Base-by-base conservation (phyloP, 2,113 vertebrate genomes). In the Noctilio leporinus region DNA sequence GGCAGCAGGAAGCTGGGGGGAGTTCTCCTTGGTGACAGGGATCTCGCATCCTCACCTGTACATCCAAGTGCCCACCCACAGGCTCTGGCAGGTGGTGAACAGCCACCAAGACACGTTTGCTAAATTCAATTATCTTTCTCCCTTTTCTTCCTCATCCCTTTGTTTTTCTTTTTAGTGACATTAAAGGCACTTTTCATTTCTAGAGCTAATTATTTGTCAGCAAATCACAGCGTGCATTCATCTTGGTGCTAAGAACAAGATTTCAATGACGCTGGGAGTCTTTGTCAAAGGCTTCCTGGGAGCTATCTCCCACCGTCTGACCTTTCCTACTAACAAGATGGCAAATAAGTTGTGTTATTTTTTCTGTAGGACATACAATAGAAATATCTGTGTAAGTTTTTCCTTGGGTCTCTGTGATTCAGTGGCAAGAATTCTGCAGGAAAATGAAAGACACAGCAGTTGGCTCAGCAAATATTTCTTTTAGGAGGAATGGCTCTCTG, bases 371-470 rank as follows among this genome's bases (percentile, higher is more conserved):
- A 22, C 40, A 47, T 59, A 88, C 8, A 95, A 51, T 12, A 92
- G 96, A 91, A 89, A 85, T 45, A 89, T 73, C 87, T 80, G 65
- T 94, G 57, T 45, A 90, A 40, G 59, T 30, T 96, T 96, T 94
- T 78, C 73, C 82, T 94, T 84, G 43, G 28, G n/a, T 53, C 65
- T 73, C 85, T 76, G 65, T 43, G 40, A 94, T 40, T 92, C 62
- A 14, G 8, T 76, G 72, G 65, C 64, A 78, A 75, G 62, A 77
- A 78, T 91, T 72, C 72, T 93, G 33, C 26, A 85, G 81, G 45
- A 92, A 69, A 93, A 43, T 40, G 51, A 94, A 90, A 91, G 65
- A 43, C 73, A 76, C 7, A 88, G 49, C 43, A 87, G 49, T 10
- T 57, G 90, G 43, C 43, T 87, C 3, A 30, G 76, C 14, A 87